Evolutionary conservation across 2,888 invertebrate species (phyloP).

Genomic region (Meiosimyza platycephala): DNA sequence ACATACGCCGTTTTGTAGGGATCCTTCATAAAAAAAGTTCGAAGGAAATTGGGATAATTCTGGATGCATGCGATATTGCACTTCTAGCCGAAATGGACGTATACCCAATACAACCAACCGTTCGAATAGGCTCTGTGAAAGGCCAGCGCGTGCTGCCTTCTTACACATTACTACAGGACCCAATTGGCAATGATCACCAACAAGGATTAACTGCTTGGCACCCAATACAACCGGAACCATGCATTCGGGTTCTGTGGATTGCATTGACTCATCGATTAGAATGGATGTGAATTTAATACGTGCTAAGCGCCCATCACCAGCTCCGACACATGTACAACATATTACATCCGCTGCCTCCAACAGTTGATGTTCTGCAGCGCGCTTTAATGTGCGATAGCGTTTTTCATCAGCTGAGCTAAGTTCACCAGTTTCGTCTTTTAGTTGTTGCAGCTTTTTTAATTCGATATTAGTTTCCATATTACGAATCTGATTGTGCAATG

Average conservation of each 20-base stretch:
- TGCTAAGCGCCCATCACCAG: slow-evolving; percentile 94
- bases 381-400: slow-evolving; percentile 89
- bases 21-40: slow-evolving; percentile 99
- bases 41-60: slow-evolving; percentile 97
- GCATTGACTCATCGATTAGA: slow-evolving; percentile 97
- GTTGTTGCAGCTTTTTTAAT: slow-evolving; percentile 91
- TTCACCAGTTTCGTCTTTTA: slow-evolving; percentile 99
- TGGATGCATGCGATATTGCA: slow-evolving; percentile 99
- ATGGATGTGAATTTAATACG: slow-evolving; percentile 96
- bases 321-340: slow-evolving; percentile 98
- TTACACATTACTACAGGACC: slow-evolving; percentile 99
- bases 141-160: slow-evolving; percentile 95
- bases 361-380: slow-evolving; percentile 89
- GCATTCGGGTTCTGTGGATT: slow-evolving; percentile 97
- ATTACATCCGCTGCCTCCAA: slow-evolving; percentile 98
- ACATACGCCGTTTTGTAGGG: slow-evolving; percentile 98
- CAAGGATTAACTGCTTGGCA: slow-evolving; percentile 95
- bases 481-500: slow-evolving; percentile 96
- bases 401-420: slow-evolving; percentile 95
- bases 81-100: slow-evolving; percentile 94
- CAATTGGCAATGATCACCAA: slow-evolving; percentile 98
- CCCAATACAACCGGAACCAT: slow-evolving; percentile 99
- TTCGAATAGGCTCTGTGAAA: slow-evolving; percentile 97
- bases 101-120: slow-evolving; percentile 96
- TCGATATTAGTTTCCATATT: slow-evolving; percentile 95